These are phyloP conservation scores for Acrocephalus kingi DNA, from an alignment of 2,113 vertebrate species.

Conservation along the genomic window DNA sequence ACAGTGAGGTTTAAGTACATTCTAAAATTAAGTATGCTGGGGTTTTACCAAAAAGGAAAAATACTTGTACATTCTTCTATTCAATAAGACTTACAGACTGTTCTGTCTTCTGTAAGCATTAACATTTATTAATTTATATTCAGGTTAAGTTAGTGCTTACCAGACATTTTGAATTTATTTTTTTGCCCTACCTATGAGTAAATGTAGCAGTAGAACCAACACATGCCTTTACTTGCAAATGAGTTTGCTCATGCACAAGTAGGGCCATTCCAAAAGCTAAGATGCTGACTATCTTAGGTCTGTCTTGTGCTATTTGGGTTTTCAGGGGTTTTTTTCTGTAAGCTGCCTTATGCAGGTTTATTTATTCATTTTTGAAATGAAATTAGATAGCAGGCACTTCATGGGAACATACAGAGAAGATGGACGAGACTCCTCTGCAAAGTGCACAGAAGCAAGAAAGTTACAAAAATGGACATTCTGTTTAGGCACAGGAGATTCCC, in stretches of 20 bases:
- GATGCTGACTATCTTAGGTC: not conserved
- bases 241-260: not conserved
- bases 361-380: not conserved
- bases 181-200: fast-evolving
- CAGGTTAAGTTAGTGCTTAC: not conserved
- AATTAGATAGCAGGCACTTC: not conserved
- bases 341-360: not conserved
- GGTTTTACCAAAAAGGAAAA: not conserved
- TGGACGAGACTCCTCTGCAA: not conserved
- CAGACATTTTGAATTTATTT: not conserved
- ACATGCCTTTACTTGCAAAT: not conserved
- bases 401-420: not conserved
- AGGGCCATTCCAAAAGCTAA: not conserved
- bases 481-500: not conserved
- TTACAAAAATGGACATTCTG: not conserved
- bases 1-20: not conserved
- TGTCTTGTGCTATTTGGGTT: not conserved
- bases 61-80: not conserved
- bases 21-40: not conserved
- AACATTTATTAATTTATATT: not conserved
- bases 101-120: not conserved
- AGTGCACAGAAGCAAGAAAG: not conserved
- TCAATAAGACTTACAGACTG: not conserved
- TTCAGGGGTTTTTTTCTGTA: not conserved
- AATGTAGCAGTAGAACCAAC: not conserved